These are phyloP conservation scores for Megaptera novaeangliae DNA, from an alignment of 2,113 vertebrate species.

Conservation along the genomic window DNA sequence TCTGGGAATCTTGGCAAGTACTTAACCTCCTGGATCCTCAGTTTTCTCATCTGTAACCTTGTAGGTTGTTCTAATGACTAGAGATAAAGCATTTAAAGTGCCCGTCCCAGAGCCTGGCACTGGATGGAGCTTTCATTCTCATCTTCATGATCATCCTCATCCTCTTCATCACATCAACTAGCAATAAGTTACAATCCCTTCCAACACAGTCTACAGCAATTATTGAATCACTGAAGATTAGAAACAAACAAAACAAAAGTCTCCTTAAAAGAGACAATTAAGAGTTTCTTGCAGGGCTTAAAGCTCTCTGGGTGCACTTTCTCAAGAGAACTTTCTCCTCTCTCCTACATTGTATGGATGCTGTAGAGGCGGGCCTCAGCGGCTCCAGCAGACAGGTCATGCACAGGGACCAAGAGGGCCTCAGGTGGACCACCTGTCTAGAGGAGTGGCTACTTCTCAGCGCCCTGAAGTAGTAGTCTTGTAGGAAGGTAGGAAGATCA, in stretches of 20 bases:
- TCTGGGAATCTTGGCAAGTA: background rate
- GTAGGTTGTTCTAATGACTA: background rate
- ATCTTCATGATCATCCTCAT: too few relatives aligned
- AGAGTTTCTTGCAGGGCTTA: background rate
- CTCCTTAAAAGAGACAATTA: background rate
- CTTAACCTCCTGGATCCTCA: background rate
- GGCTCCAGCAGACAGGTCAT: too few relatives aligned
- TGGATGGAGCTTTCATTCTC: background rate
- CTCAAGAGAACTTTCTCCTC: background rate
- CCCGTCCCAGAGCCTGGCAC: background rate
- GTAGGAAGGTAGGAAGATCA: background rate
- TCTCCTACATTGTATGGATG: background rate
- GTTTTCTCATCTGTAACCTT: background rate
- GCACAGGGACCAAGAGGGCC: background rate
- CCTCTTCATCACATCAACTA: background rate
- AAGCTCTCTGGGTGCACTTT: background rate
- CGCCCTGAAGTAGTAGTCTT: background rate
- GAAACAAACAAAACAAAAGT: background rate
- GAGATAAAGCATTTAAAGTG: background rate
- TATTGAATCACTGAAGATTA: background rate
- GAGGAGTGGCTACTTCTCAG: background rate
- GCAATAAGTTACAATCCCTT: background rate
- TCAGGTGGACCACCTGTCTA: background rate
- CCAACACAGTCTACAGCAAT: background rate
- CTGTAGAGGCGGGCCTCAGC: background rate